Evolutionary conservation across 2,113 vertebrate species (phyloP).

Genomic region (Choloepus hoffmanni): DNA sequence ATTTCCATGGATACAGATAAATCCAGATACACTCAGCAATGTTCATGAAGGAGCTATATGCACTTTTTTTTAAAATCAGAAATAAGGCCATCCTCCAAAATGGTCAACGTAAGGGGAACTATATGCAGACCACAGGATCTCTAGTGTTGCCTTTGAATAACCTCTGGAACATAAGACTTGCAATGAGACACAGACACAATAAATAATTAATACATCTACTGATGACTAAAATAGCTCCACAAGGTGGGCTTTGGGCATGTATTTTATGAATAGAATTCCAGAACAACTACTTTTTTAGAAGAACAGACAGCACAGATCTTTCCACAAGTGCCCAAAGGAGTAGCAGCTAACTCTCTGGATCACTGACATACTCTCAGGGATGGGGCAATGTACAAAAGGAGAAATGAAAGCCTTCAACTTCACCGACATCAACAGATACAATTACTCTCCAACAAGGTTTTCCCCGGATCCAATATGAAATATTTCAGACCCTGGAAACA

Average conservation of each 20-base stretch:
- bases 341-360: not conserved
- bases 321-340: not conserved
- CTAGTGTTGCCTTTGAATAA: conserved; percentile 78
- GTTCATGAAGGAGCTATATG: too few relatives aligned
- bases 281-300: conserved; percentile 77
- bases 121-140: conserved; percentile 52
- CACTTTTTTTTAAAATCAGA: not conserved
- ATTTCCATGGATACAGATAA: not conserved
- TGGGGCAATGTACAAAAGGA: not conserved
- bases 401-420: not conserved
- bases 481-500: conserved; percentile 20
- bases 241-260: conserved; percentile 68
- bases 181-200: conserved; percentile 76
- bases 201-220: conserved; percentile 75
- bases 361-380: not conserved
- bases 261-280: conserved; percentile 81
- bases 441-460: not conserved
- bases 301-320: conserved; percentile 60
- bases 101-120: not conserved
- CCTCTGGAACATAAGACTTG: conserved; percentile 62
- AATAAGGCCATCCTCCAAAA: not conserved
- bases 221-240: conserved; percentile 71
- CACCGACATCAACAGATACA: not conserved
- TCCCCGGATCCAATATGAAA: not conserved
- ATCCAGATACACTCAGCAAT: not conserved